Evolutionary conservation across 2,113 vertebrate genomes (phyloP).

Genomic region (Phaethornis superciliosus): DNA sequence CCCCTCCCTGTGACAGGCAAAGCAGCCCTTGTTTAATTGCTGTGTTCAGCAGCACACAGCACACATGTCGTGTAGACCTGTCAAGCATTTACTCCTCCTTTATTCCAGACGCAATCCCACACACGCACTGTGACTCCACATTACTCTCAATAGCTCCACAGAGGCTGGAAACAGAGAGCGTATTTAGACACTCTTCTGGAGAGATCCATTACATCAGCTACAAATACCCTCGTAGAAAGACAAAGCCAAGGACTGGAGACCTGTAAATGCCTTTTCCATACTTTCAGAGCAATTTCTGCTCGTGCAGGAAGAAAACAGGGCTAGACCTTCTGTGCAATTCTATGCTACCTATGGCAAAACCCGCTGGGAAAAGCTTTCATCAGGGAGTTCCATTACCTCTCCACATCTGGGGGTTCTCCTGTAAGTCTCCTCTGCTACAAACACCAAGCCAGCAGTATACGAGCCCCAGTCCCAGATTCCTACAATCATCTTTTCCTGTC

Average conservation of each 20-base stretch:
- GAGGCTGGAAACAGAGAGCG: constrained; percentile 43
- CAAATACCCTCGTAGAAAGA: constrained; percentile 48
- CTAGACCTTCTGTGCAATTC: not conserved
- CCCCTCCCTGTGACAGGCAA: constrained; percentile 56
- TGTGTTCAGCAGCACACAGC: constrained; percentile 38
- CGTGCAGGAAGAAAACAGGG: not conserved
- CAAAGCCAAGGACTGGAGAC: constrained; percentile 46
- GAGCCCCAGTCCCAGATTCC: not conserved
- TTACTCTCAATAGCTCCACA: constrained; percentile 45
- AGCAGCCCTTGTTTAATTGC: constrained; percentile 69
- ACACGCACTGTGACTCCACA: constrained; percentile 13
- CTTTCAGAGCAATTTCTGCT: constrained; percentile 28
- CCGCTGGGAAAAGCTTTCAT: not conserved
- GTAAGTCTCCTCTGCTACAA: not conserved
- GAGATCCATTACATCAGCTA: constrained; percentile 57
- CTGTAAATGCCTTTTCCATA: constrained; percentile 11
- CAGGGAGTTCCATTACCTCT: not conserved
- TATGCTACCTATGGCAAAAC: not conserved
- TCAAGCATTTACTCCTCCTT: constrained; percentile 61
- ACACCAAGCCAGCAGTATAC: rapidly evolving
- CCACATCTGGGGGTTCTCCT: not conserved
- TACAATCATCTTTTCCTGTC: not conserved
- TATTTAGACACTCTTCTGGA: constrained; percentile 55
- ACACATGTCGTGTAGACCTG: constrained; percentile 30
- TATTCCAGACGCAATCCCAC: constrained; percentile 54